Base-by-base conservation (phyloP, 2,797 vertebrate genomes). In the Poecilia velifera region DNA sequence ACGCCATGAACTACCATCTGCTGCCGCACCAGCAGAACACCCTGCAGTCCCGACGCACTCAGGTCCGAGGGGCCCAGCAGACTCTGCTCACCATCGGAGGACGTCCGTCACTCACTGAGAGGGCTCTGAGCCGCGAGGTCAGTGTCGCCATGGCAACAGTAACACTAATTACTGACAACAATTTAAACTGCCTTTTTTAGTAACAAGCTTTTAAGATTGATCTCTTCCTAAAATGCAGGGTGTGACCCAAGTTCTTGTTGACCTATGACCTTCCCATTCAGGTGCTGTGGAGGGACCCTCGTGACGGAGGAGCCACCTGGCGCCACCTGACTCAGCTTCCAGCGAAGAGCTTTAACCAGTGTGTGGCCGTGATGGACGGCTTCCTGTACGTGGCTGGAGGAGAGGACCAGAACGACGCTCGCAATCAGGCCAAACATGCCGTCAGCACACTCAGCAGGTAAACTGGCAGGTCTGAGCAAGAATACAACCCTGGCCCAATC, bases 1-100 rank as follows among this genome's bases (percentile, higher is more conserved):
- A 97, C 39, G 97, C 97, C 77, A 97, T 97, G 97, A 97, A 97
- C 93, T 97, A 97, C 92, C 97, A 97, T 94, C 93, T 97, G 81
- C 95, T 97, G 81, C 97, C 96, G 12, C 92, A 96, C 92, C 96
- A 97, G 92, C 97, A 97, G 88, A 97, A 97, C 87, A 91, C 89
- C 6, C 94, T 97, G 81, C 97, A 97, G 93, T 97, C 96, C 62
- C 85, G 87, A 1, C 96, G 96, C 82, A 96, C 96, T 0, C 95
- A 95, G 79, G 94, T 97, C 77, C 94, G 96, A 10, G 96, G 92
- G 45, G 92, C 95, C n/a, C 96, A 96, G 82, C 95, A 88, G 46
- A 96, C 96, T 2, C 93, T 97, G 82, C 91, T 97, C 57, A 95
- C 94, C 10, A 72, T 96, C 1, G 97, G 97, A 0, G 97, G 96